phyloP scores from a whole-genome alignment of 2,113 vertebrate genomes.

The Burhinus bistriatus region DNA sequence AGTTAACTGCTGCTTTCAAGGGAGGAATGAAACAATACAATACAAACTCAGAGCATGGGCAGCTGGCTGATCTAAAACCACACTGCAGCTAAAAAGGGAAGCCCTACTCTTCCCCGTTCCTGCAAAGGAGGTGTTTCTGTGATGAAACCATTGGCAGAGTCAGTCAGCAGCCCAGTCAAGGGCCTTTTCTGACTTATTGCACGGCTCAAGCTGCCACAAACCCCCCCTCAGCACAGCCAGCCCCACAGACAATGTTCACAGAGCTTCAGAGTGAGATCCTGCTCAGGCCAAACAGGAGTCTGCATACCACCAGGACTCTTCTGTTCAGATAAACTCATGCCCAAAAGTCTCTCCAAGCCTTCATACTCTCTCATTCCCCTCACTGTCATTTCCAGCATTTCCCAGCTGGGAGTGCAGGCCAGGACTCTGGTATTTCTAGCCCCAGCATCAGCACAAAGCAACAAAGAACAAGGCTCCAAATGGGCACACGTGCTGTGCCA shows the following conservation, averaged over 20 bases:
- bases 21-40: neutral
- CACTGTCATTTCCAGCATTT: neutral
- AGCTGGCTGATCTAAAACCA: neutral
- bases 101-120: no score
- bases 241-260: no score
- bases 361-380: neutral
- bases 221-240: neutral
- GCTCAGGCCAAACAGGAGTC: neutral
- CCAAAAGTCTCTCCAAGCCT: neutral
- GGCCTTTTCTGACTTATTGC: neutral
- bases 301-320: neutral
- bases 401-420: neutral
- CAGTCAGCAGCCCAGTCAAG: neutral
- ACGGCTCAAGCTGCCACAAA: neutral
- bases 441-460: neutral
- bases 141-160: neutral
- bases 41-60: neutral
- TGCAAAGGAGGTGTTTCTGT: neutral
- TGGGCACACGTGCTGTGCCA: rapidly evolving
- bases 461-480: neutral
- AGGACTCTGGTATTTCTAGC: neutral
- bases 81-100: neutral
- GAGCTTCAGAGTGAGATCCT: neutral
- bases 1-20: neutral
- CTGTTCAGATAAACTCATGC: neutral